phyloP scores from a whole-genome alignment of 2,797 vertebrate species.

The Manis crassicaudata region DNA sequence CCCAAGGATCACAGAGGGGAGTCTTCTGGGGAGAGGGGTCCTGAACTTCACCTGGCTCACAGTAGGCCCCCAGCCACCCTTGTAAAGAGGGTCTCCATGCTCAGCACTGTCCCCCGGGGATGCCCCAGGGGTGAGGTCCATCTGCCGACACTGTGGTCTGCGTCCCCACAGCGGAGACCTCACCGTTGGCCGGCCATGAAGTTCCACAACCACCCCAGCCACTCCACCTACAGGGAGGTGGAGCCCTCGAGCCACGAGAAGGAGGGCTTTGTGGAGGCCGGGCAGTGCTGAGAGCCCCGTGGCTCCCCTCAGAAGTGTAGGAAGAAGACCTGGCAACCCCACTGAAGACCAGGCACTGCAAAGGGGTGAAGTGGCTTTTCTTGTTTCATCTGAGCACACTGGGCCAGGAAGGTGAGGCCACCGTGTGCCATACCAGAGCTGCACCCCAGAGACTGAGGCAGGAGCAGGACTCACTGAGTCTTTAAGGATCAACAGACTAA shows the following conservation, averaged over 20 bases:
- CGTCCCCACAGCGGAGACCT: conserved; percentile 87
- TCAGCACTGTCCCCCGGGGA: neutral
- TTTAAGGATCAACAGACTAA: neutral
- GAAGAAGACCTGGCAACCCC: neutral
- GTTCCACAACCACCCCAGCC: conserved; percentile 89
- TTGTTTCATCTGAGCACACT: neutral
- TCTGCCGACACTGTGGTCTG: neutral
- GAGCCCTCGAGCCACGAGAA: conserved; percentile 93
- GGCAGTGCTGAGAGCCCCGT: conserved; percentile 85
- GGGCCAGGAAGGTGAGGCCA: neutral
- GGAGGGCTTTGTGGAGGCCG: conserved; percentile 91
- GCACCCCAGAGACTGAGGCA: neutral
- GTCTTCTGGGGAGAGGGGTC: neutral
- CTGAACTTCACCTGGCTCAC: neutral
- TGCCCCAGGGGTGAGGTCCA: neutral
- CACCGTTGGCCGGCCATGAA: conserved; percentile 93
- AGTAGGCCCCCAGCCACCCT: neutral
- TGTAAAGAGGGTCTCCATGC: neutral
- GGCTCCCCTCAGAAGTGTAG: neutral
- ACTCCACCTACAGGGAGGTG: conserved; percentile 90
- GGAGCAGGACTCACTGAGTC: neutral
- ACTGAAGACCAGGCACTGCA: neutral
- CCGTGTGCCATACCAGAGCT: rapidly evolving
- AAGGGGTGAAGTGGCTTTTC: neutral
- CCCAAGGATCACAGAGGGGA: rapidly evolving